Conservation (phyloP, 2,797 vertebrate genomes). For the Clangula hyemalis region DNA sequence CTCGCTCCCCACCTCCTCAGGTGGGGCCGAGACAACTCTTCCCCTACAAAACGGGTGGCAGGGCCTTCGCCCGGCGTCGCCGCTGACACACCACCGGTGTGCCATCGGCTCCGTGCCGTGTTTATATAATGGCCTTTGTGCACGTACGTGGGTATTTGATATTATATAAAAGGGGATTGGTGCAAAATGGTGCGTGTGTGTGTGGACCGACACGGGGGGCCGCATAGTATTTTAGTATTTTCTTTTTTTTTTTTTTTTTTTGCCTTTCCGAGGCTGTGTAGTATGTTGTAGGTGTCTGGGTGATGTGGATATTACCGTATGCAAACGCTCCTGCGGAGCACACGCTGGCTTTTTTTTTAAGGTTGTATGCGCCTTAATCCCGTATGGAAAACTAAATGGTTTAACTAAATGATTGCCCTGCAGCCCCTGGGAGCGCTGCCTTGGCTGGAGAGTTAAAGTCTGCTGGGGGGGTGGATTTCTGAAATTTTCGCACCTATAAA, state of each 20-base stretch:
- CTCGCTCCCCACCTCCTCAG: background rate
- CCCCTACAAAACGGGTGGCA: background rate
- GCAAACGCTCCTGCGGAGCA: conserved; percentile 13
- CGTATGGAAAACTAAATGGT: conserved; percentile 57
- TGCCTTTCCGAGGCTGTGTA: background rate
- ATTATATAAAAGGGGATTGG: conserved; percentile 75
- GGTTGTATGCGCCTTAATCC: conserved; percentile 54
- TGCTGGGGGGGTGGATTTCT: background rate
- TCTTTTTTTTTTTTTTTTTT: too few relatives aligned
- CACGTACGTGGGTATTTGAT: conserved; percentile 70
- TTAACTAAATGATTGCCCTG: conserved; percentile 52
- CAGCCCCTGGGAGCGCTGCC: conserved; percentile 19
- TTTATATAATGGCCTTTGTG: conserved; percentile 70
- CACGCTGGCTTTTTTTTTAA: background rate
- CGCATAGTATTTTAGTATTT: conserved; percentile 21
- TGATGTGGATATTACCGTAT: conserved; percentile 48
- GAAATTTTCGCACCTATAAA: background rate
- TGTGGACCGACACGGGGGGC: background rate
- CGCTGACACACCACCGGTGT: background rate
- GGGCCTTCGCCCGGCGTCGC: background rate
- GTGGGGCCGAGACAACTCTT: background rate
- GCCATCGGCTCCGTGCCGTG: background rate
- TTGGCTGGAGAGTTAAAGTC: conserved; percentile 23
- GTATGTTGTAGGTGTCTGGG: conserved; percentile 12
- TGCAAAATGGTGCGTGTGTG: conserved; percentile 55